A percentile compares a stretch with the other conserved stretches of the same genome.
Conservation (phyloP, 2,888 invertebrate species). For the Taphrorychus bicolor region DNA sequence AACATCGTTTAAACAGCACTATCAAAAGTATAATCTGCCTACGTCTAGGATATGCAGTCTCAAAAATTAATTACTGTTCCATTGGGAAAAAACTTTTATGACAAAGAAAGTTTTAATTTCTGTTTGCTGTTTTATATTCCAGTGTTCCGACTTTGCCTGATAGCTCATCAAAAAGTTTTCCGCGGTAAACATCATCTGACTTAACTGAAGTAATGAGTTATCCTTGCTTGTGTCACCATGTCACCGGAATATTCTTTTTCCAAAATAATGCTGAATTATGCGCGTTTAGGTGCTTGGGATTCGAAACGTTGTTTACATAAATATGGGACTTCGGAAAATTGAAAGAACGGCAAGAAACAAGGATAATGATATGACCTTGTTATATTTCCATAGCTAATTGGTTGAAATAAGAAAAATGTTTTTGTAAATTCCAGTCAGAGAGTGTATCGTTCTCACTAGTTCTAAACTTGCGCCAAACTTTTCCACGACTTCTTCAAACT, state of each 20-base stretch:
- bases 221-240: slow-evolving; percentile 1
- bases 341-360: not conserved
- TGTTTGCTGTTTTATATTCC: slow-evolving; percentile 8
- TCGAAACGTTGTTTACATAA: not conserved
- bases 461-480: too few species aligned
- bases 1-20: not conserved
- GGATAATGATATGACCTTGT: not conserved
- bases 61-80: slow-evolving; percentile 3
- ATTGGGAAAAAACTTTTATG: slow-evolving; percentile 4
- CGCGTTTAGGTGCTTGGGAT: not conserved
- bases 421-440: too few species aligned
- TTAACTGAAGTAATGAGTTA: slow-evolving; percentile 9
- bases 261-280: not conserved
- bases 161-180: slow-evolving; percentile 15
- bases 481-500: too few species aligned
- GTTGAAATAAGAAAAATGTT: too few species aligned
- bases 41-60: not conserved
- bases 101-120: slow-evolving; percentile 13
- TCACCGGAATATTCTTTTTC: not conserved
- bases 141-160: slow-evolving; percentile 11
- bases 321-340: not conserved
- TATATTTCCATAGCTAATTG: too few species aligned
- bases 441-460: too few species aligned
- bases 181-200: slow-evolving; percentile 8
- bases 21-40: not conserved